Percentiles rank a stretch among this genome's conserved stretches.
Evolutionary conservation across 2,888 invertebrate species (phyloP).

Genomic region (Caenorhabditis sinica): DNA sequence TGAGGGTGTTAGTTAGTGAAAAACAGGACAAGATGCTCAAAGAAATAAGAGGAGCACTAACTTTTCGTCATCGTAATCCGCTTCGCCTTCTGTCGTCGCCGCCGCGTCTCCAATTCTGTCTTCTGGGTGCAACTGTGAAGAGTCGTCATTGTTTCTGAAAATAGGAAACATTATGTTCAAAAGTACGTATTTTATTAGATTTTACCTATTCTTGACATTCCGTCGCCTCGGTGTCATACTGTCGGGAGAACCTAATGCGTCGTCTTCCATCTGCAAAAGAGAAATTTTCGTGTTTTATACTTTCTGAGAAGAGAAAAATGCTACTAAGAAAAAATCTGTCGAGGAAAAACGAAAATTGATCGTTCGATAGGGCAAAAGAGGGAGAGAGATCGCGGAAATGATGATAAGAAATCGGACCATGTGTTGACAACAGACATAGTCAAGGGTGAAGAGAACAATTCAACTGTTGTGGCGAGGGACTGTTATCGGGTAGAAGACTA

Average conservation of each 20-base stretch:
- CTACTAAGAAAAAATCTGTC: constrained; percentile 2
- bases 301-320: constrained; percentile 12
- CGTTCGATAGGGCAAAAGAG: constrained; percentile 46
- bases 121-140: constrained; percentile 36
- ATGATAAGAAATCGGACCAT: constrained; percentile 63
- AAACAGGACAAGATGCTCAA: constrained; percentile 9
- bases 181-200: not conserved
- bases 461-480: not conserved
- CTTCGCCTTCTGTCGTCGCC: constrained; percentile 71
- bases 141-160: constrained; percentile 2
- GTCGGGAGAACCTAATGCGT: constrained; percentile 30
- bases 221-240: constrained; percentile 35
- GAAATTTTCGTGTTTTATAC: constrained; percentile 10
- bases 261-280: constrained; percentile 50
- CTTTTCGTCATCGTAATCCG: constrained; percentile 66
- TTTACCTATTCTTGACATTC: constrained; percentile 23
- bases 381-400: constrained; percentile 1
- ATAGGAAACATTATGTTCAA: not conserved
- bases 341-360: constrained; percentile 32
- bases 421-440: constrained; percentile 15
- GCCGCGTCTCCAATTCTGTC: constrained; percentile 68
- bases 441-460: not conserved
- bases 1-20: constrained; percentile 15
- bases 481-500: not conserved
- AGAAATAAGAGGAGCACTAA: constrained; percentile 22